Evolutionary conservation across 2,888 invertebrate genomes (phyloP).

Genomic region (Eupeodes luniger): DNA sequence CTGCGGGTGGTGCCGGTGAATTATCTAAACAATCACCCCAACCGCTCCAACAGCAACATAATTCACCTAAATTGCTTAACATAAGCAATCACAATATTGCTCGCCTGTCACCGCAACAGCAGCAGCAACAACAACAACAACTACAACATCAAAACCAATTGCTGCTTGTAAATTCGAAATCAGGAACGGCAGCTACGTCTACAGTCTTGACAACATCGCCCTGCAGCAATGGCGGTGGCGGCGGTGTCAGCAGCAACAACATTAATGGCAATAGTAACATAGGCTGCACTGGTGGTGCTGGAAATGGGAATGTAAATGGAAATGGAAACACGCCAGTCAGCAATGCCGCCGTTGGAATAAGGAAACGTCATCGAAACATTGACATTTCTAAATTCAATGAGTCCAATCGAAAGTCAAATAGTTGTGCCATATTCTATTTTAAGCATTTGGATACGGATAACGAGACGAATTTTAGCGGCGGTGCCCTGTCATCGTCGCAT

Average conservation of each 20-base stretch:
- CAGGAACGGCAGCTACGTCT: slow-evolving; percentile 32
- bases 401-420: slow-evolving; percentile 91
- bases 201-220: slow-evolving; percentile 71
- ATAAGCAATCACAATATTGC: slow-evolving; percentile 75
- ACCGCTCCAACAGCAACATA: slow-evolving; percentile 62
- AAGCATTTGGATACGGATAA: slow-evolving; percentile 94
- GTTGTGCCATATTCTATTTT: slow-evolving; percentile 93
- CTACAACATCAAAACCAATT: slow-evolving; percentile 74
- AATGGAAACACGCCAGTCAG: slow-evolving; percentile 39
- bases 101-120: slow-evolving; percentile 75
- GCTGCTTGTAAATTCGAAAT: slow-evolving; percentile 68
- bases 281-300: slow-evolving; percentile 40
- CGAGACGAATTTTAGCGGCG: slow-evolving; percentile 86
- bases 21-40: slow-evolving; percentile 49
- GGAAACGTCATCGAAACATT: slow-evolving; percentile 84
- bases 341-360: slow-evolving; percentile 78
- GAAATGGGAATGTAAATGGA: slow-evolving; percentile 6
- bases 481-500: slow-evolving; percentile 79
- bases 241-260: slow-evolving; percentile 14
- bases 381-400: slow-evolving; percentile 88
- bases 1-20: slow-evolving; percentile 54
- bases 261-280: slow-evolving; percentile 59
- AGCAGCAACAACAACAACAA: slow-evolving; percentile 68
- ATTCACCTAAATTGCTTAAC: slow-evolving; percentile 61
- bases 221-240: slow-evolving; percentile 66